Conservation (phyloP, 2,888 invertebrate genomes). For the Amphiduros pacificus region DNA sequence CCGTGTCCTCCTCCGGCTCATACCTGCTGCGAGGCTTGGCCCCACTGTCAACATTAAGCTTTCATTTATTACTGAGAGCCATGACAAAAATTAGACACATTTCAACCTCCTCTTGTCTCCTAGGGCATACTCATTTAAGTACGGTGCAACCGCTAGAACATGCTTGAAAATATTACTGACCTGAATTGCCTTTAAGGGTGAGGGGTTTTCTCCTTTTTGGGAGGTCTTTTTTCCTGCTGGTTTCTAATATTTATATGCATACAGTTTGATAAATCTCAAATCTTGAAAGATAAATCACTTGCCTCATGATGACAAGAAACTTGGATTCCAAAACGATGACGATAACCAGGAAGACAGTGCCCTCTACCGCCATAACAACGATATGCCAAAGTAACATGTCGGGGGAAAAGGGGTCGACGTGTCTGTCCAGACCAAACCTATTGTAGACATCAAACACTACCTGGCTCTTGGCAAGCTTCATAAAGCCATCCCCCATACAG, state of each 20-base stretch:
- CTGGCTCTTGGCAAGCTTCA: constrained; percentile 55
- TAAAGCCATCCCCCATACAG: constrained; percentile 54
- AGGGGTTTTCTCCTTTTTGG: not conserved
- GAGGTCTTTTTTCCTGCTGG: too few relatives aligned
- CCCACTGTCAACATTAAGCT: too few relatives aligned
- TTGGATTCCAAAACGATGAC: constrained; percentile 45
- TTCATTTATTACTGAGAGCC: not conserved
- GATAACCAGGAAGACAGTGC: constrained; percentile 52
- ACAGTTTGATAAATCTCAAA: too few relatives aligned
- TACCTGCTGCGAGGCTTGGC: too few relatives aligned
- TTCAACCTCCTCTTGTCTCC: too few relatives aligned
- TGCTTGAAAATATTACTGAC: too few relatives aligned
- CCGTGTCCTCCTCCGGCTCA: constrained; percentile 48
- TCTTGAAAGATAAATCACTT: too few relatives aligned
- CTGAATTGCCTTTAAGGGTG: not conserved
- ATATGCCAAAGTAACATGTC: constrained; percentile 51
- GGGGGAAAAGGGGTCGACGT: constrained; percentile 52
- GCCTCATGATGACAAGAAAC: constrained; percentile 15
- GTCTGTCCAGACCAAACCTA: constrained; percentile 53
- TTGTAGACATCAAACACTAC: constrained; percentile 49
- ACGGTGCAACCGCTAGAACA: too few relatives aligned
- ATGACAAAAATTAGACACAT: not conserved
- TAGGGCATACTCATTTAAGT: too few relatives aligned
- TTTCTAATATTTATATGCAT: too few relatives aligned
- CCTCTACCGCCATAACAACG: constrained; percentile 50